Conservation (phyloP, 2,888 invertebrate genomes). For the Apodemia duryi region DNA sequence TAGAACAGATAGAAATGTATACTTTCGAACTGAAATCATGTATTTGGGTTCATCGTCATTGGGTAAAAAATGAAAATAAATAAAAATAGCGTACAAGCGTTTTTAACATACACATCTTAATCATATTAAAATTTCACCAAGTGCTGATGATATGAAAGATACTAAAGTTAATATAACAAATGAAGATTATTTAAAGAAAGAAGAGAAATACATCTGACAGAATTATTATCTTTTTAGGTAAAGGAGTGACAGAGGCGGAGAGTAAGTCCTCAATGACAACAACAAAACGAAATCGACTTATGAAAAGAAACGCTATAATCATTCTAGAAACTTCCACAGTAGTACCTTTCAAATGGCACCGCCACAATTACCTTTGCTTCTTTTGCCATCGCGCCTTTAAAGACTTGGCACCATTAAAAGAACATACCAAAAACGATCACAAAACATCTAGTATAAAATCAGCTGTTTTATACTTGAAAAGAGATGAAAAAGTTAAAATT, state of each 20-base stretch:
- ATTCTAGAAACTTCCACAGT: conserved; percentile 58
- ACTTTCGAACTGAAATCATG: too few species aligned
- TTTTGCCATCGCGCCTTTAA: conserved; percentile 60
- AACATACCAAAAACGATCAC: conserved; percentile 56
- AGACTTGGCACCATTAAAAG: conserved; percentile 50
- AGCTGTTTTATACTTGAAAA: conserved; percentile 54
- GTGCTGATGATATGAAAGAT: neutral
- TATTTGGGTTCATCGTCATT: too few species aligned
- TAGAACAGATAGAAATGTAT: too few species aligned
- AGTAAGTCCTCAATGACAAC: conserved; percentile 54
- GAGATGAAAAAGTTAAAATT: conserved; percentile 67
- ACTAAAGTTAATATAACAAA: neutral
- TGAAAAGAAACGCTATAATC: conserved; percentile 59
- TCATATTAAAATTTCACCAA: too few species aligned
- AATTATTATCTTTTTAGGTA: conserved; percentile 62
- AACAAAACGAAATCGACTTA: conserved; percentile 58
- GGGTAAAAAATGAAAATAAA: too few species aligned
- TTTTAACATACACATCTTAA: too few species aligned
- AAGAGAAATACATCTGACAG: neutral
- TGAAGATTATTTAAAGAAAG: neutral
- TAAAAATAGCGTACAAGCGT: too few species aligned
- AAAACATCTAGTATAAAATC: conserved; percentile 48
- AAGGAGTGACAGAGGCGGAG: conserved; percentile 36
- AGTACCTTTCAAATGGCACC: conserved; percentile 67
- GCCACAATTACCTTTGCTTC: conserved; percentile 66